Conservation (phyloP, 2,113 vertebrate genomes). For the Myocastor coypus region DNA sequence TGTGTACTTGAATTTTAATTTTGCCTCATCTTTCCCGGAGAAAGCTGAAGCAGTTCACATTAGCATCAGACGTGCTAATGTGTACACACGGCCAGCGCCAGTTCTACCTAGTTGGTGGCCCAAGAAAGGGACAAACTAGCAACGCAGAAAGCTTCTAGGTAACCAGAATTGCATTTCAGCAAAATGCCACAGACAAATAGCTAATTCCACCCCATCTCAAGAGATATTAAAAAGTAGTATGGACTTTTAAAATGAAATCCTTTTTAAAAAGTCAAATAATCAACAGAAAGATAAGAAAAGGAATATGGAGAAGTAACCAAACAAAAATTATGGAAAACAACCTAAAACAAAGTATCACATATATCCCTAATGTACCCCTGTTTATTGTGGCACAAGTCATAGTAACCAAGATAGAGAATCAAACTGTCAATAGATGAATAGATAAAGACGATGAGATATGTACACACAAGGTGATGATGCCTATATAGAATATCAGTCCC, state of each 20-base stretch:
- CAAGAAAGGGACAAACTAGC: not conserved
- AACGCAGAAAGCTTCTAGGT: not conserved
- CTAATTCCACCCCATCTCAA: not conserved
- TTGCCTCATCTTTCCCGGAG: not conserved
- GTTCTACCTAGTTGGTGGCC: not conserved
- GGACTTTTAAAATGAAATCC: not conserved
- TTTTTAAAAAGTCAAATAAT: not conserved
- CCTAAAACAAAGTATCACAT: not conserved
- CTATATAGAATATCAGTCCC: too few species aligned
- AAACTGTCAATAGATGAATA: not conserved
- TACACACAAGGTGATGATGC: not conserved
- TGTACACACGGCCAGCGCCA: not conserved
- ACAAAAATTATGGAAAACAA: not conserved
- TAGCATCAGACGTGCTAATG: not conserved
- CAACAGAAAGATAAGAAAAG: not conserved
- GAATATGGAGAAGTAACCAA: not conserved
- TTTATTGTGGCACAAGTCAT: too few species aligned
- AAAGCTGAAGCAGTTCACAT: not conserved
- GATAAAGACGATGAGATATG: not conserved
- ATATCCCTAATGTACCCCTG: not conserved
- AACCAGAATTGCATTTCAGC: not conserved
- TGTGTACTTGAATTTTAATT: not conserved
- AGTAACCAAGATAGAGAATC: not conserved
- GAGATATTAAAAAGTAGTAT: not conserved
- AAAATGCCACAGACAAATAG: not conserved